Evolutionary conservation across 2,888 invertebrate species (phyloP).

Genomic region (Drosophila vallismaia): DNA sequence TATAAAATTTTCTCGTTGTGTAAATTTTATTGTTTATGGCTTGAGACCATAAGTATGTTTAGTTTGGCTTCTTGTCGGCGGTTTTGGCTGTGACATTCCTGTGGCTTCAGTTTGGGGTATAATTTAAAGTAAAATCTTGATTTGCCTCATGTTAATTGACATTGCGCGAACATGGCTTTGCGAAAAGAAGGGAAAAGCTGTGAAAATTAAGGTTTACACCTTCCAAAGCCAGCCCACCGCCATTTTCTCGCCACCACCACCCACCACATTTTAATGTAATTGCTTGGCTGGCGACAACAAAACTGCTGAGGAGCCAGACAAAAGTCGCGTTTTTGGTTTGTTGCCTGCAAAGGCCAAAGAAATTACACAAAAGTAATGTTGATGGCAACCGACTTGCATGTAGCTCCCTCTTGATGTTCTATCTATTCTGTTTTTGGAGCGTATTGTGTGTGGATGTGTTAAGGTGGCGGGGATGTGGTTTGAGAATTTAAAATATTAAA

Average conservation of each 20-base stretch:
- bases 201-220: slow-evolving; percentile 48
- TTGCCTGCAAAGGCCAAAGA: slow-evolving; percentile 52
- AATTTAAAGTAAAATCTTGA: slow-evolving; percentile 40
- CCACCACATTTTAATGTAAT: slow-evolving; percentile 32
- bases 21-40: slow-evolving; percentile 9
- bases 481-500: slow-evolving; percentile 67
- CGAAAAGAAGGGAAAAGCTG: slow-evolving; percentile 35
- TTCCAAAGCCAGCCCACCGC: neutral
- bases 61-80: slow-evolving; percentile 50
- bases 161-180: slow-evolving; percentile 16
- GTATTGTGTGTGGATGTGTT: too few species aligned
- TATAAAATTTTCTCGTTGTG: neutral
- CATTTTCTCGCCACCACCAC: slow-evolving; percentile 4
- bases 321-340: slow-evolving; percentile 29
- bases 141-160: slow-evolving; percentile 55
- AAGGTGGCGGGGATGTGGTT: neutral
- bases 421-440: slow-evolving; percentile 25
- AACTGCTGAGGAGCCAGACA: slow-evolving; percentile 38
- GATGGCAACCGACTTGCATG: slow-evolving; percentile 33
- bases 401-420: neutral
- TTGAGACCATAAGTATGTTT: slow-evolving; percentile 15
- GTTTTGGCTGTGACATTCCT: slow-evolving; percentile 64
- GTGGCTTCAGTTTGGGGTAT: slow-evolving; percentile 59
- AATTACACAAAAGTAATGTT: slow-evolving; percentile 66
- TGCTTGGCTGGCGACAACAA: slow-evolving; percentile 13